phyloP scores from a whole-genome alignment of 30 jellyfish, hydroid and myxozoan species.

The Aurelia aurita region DNA sequence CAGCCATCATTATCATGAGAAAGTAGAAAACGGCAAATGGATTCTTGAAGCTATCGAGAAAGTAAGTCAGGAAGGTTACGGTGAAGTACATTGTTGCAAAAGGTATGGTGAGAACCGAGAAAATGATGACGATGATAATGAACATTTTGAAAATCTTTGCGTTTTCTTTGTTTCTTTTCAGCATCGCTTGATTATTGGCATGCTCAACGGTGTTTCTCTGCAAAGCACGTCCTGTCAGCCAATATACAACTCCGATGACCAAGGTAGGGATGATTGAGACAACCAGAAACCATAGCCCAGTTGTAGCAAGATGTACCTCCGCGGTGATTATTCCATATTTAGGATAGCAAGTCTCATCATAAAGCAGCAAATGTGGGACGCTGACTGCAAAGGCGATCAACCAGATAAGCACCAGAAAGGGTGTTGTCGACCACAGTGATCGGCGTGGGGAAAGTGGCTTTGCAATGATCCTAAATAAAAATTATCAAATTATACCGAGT shows the following conservation, averaged over 20 bases:
- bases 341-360: no score
- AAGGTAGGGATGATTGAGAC: conserved; percentile 17
- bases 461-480: neutral
- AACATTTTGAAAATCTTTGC: conserved; percentile 34
- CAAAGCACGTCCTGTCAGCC: conserved; percentile 28
- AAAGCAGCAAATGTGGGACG: conserved; percentile 2
- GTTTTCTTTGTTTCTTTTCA: conserved; percentile 24
- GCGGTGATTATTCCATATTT: no score
- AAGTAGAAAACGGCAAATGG: no score
- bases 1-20: no score
- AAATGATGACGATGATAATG: conserved; percentile 28
- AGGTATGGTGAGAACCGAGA: conserved; percentile 43
- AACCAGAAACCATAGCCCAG: neutral
- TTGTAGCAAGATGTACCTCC: neutral
- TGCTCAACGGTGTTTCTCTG: conserved; percentile 27
- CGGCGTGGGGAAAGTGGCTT: conserved; percentile 18
- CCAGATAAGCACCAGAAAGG: conserved; percentile 5
- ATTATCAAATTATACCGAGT: no score
- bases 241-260: conserved; percentile 17
- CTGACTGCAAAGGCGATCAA: conserved; percentile 3
- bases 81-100: conserved; percentile 15
- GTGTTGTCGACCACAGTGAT: neutral
- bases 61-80: neutral
- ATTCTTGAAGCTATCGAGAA: no score
- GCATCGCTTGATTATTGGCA: conserved; percentile 48